Evolutionary conservation across 2,888 invertebrate species (phyloP).

Genomic region (Zelleria hepariella): DNA sequence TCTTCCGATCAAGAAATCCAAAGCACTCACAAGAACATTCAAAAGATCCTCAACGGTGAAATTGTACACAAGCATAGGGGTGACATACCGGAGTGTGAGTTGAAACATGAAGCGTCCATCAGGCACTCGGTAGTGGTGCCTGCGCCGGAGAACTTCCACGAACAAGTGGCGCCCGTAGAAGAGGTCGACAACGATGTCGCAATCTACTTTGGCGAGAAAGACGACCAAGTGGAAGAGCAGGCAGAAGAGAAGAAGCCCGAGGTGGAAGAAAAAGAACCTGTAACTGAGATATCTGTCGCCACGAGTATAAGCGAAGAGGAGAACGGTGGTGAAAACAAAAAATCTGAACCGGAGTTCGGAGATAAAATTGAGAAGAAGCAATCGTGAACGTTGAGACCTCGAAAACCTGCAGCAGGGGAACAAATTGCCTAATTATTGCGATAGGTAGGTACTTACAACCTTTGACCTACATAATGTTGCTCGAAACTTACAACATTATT

Average conservation of each 20-base stretch:
- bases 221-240: slow-evolving; percentile 19
- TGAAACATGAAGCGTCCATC: slow-evolving; percentile 54
- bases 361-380: slow-evolving; percentile 37
- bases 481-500: background rate
- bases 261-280: slow-evolving; percentile 32
- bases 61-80: slow-evolving; percentile 30
- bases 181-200: slow-evolving; percentile 73
- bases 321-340: slow-evolving; percentile 21
- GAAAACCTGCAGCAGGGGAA: no score
- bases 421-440: no score
- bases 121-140: slow-evolving; percentile 51
- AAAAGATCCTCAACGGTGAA: slow-evolving; percentile 26
- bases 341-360: slow-evolving; percentile 34
- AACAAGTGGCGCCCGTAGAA: slow-evolving; percentile 35
- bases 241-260: slow-evolving; percentile 19
- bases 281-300: slow-evolving; percentile 62
- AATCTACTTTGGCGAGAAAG: slow-evolving; percentile 59
- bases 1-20: slow-evolving; percentile 35
- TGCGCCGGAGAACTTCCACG: slow-evolving; percentile 34
- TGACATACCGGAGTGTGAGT: slow-evolving; percentile 48
- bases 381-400: slow-evolving; percentile 21
- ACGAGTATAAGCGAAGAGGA: slow-evolving; percentile 56
- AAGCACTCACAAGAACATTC: slow-evolving; percentile 29
- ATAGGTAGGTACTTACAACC: no score
- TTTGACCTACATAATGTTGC: no score